Conservation (phyloP, 2,888 invertebrate species). For the Cinara cedri region DNA sequence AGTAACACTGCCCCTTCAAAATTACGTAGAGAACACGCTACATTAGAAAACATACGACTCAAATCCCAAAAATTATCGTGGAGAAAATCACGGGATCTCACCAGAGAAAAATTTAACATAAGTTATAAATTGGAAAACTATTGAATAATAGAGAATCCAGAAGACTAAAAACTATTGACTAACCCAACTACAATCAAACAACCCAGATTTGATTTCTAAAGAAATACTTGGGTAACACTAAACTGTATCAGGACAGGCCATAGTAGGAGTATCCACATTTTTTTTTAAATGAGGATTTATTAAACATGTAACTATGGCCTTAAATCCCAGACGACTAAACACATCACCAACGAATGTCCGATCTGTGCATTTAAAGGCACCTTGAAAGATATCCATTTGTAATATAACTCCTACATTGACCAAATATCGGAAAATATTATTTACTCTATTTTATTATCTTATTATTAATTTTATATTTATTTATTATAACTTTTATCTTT, state of each 20-base stretch:
- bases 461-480: too few relatives aligned
- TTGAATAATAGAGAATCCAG: too few relatives aligned
- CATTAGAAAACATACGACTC: too few relatives aligned
- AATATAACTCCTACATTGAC: not conserved
- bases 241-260: slow-evolving; percentile 7
- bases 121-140: too few relatives aligned
- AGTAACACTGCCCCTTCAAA: too few relatives aligned
- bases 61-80: too few relatives aligned
- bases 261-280: not conserved
- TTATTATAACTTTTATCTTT: too few relatives aligned
- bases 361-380: slow-evolving; percentile 1
- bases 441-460: too few relatives aligned
- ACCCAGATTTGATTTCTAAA: not conserved
- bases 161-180: too few relatives aligned
- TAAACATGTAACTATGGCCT: not conserved
- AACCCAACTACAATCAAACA: not conserved
- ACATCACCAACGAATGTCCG: slow-evolving; percentile 5
- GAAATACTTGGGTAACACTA: slow-evolving; percentile 21
- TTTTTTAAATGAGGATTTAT: not conserved
- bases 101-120: too few relatives aligned
- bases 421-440: not conserved
- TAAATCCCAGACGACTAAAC: not conserved
- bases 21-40: too few relatives aligned
- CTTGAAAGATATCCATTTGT: not conserved
- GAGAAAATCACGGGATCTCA: too few relatives aligned